Evolutionary conservation across 2,797 vertebrate genomes (phyloP).

Genomic region (Eleutherodactylus coqui): DNA sequence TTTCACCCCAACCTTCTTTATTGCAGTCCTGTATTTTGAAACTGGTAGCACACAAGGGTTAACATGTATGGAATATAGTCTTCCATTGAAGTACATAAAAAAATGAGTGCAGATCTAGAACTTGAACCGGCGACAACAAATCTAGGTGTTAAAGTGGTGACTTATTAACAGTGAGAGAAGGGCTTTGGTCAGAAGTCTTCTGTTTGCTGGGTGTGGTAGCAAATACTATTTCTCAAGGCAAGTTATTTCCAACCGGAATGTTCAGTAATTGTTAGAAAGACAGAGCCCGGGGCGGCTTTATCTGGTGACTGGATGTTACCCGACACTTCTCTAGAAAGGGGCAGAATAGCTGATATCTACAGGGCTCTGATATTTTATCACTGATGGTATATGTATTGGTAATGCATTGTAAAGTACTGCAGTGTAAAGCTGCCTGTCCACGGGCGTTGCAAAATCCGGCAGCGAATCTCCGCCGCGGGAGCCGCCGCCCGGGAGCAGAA

Average conservation of each 20-base stretch:
- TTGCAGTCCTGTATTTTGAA: no score
- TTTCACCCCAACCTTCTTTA: no score
- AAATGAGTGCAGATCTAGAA: background rate
- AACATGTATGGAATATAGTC: background rate
- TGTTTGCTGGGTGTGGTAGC: constrained; percentile 59
- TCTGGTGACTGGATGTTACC: constrained; percentile 37
- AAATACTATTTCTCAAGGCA: constrained; percentile 57
- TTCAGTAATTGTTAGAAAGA: constrained; percentile 56
- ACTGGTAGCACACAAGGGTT: no score
- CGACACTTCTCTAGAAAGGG: constrained; percentile 13
- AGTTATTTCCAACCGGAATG: constrained; percentile 57
- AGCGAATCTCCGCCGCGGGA: no score
- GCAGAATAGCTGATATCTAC: constrained; percentile 10
- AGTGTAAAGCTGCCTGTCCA: no score
- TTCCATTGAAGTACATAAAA: background rate
- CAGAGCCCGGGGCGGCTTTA: constrained; percentile 40
- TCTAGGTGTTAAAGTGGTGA: constrained; percentile 49
- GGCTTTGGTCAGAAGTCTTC: constrained; percentile 15
- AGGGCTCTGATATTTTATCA: background rate
- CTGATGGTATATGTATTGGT: background rate
- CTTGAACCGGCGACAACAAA: constrained; percentile 21
- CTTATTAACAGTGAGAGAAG: constrained; percentile 51
- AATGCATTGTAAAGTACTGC: background rate
- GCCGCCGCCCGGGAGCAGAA: no score
- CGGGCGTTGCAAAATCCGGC: no score